Conservation (phyloP, 2,113 vertebrate genomes). For the Seriola rivoliana region DNA sequence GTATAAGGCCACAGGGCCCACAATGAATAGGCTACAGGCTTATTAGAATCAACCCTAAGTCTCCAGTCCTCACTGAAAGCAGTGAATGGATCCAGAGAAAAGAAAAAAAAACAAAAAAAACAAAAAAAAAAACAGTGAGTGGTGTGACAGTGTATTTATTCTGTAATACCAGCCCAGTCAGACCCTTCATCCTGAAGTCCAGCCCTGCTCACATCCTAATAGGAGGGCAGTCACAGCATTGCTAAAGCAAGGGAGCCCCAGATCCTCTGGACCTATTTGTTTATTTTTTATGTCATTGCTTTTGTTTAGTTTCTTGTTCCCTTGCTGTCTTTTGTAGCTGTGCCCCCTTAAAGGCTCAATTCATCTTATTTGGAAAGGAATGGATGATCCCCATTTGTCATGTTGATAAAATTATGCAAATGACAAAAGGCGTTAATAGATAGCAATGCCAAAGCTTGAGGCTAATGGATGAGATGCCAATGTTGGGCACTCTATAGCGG, state of each 20-base stretch:
- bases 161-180: constrained; percentile 47
- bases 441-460: constrained; percentile 72
- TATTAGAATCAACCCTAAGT: constrained; percentile 60
- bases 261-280: constrained; percentile 65
- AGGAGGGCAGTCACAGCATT: constrained; percentile 40
- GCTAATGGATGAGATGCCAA: constrained; percentile 84
- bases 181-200: constrained; percentile 50
- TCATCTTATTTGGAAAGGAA: constrained; percentile 81
- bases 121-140: constrained; percentile 56
- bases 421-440: constrained; percentile 84
- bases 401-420: constrained; percentile 87
- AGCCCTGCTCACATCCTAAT: constrained; percentile 62
- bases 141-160: constrained; percentile 65
- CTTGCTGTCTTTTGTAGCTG: constrained; percentile 47
- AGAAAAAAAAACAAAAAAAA: constrained; percentile 57
- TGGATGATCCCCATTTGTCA: constrained; percentile 83
- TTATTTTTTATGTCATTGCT: constrained; percentile 65
- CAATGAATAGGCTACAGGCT: constrained; percentile 55
- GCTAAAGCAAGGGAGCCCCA: constrained; percentile 42
- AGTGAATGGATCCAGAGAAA: constrained; percentile 29
- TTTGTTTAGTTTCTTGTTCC: constrained; percentile 69
- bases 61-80: constrained; percentile 44
- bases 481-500: constrained; percentile 73
- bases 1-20: constrained; percentile 40
- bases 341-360: constrained; percentile 78